Evolutionary conservation across 2,797 vertebrate genomes (phyloP), one percentile per base, ranked within the genome.

Genomic region (Malurus leucopterus): DNA sequence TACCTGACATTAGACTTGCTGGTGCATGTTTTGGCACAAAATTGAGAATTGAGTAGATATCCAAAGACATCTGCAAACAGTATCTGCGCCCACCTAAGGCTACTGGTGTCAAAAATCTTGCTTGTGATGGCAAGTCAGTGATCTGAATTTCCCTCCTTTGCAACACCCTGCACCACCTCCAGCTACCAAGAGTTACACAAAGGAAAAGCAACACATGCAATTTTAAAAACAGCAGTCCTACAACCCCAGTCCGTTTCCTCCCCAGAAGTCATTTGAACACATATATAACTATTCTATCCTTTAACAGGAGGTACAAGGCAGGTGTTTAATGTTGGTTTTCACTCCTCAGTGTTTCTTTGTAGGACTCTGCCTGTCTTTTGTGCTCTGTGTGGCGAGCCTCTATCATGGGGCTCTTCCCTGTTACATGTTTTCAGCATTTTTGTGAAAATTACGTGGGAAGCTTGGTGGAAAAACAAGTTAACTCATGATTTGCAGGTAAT

Each of bases 1-100:
- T 94, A 94, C 85, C 88, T 90, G 89, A 92, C 86, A 94, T 64
- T 93, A 90, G 90, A 85, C 77, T 93, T 95, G 93, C 91, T 95
- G 92, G 94, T 95, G 74, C n/a, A 29, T 82, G 89, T 43, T 94
- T 76, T 96, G 96, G 94, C 93, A 95, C 78, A 73, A 77, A 90
- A 64, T 7, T n/a, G 44, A 73, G 44, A 73, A 87, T 34, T 62
- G 68, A 93, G 82, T 5, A 91, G 67, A 79, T 77, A 95, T 47
- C 57, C 65, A 53, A 76, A 55, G 40, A 72, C 1, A 21, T 76
- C 40, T 63, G 41, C 47, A 84, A 90, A 86, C 14, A n/a, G 53
- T 54, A 76, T 75, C 84, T 65, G 50, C 55, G 64, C 76, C 71
- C 55, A 70, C 47, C 88, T 63, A 81, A 72, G 40, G 81, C 78